These are phyloP conservation scores for Melanotaenia duboulayi DNA, from an alignment of 2,113 vertebrate species.

Conservation along the genomic window DNA sequence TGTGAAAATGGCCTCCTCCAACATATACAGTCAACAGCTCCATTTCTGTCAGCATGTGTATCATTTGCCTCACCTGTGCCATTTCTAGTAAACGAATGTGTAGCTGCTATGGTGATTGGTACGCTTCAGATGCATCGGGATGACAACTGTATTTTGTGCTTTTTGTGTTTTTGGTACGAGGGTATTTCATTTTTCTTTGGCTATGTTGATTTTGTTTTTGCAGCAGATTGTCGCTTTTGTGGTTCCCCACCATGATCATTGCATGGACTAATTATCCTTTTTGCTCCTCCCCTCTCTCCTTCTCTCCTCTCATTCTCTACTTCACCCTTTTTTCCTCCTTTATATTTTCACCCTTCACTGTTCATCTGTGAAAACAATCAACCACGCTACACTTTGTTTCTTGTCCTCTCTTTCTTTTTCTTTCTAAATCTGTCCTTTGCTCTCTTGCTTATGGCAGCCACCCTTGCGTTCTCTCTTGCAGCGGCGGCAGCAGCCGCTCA, in stretches of 20 bases:
- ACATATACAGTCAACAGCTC: conserved; percentile 33
- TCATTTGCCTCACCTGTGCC: conserved; percentile 47
- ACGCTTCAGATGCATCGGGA: conserved; percentile 66
- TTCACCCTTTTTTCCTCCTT: conserved; percentile 47
- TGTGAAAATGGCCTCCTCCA: conserved; percentile 13
- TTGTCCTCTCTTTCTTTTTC: conserved; percentile 51
- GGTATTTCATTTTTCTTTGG: conserved; percentile 51
- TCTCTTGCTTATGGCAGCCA: conserved; percentile 85
- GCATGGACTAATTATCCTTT: conserved; percentile 88
- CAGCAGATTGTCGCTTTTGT: conserved; percentile 76
- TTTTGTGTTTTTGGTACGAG: conserved; percentile 63
- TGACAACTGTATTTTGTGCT: conserved; percentile 62
- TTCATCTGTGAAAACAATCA: conserved; percentile 73
- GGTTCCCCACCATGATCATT: conserved; percentile 84
- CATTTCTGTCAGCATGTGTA: conserved; percentile 53
- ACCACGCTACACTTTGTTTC: conserved; percentile 61
- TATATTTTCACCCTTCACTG: conserved; percentile 63
- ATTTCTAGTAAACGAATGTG: conserved; percentile 63
- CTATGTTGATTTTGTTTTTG: conserved; percentile 56
- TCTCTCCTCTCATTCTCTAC: conserved; percentile 27
- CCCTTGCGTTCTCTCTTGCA: conserved; percentile 90
- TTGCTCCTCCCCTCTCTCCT: conserved; percentile 62
- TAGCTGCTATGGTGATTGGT: conserved; percentile 72
- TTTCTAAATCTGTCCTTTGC: conserved; percentile 69
- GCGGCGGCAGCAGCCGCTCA: conserved; percentile 86